A percentile compares a stretch with the other conserved stretches of the same genome.
Evolutionary conservation across 2,888 invertebrate genomes (phyloP).

Genomic region (Oligia strigilis): DNA sequence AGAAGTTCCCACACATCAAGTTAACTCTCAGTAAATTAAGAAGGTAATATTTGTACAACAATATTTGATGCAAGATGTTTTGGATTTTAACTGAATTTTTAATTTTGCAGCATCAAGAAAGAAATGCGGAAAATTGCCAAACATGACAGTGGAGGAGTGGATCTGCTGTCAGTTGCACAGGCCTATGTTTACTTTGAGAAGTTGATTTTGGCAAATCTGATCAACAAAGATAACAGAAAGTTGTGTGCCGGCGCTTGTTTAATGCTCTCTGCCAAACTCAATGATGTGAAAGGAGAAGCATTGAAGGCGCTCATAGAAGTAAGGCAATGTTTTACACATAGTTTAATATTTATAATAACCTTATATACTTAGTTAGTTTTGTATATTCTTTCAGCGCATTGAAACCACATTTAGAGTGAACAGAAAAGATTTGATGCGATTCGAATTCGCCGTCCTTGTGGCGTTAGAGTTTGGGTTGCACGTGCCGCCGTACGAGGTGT

Average conservation of each 20-base stretch:
- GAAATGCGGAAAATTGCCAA: conserved; percentile 98
- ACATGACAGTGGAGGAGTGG: conserved; percentile 94
- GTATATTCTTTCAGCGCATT: conserved; percentile 92
- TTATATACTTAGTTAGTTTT: not conserved
- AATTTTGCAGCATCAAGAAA: conserved; percentile 94
- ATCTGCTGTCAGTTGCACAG: conserved; percentile 98
- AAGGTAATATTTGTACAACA: conserved; percentile 91
- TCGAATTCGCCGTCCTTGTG: conserved; percentile 98
- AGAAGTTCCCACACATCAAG: conserved; percentile 98
- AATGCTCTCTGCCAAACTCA: conserved; percentile 98
- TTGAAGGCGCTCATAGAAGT: conserved; percentile 97
- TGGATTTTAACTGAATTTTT: conserved; percentile 9
- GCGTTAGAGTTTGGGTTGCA: conserved; percentile 98
- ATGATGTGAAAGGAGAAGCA: conserved; percentile 98
- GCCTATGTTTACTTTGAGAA: conserved; percentile 99
- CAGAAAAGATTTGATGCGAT: conserved; percentile 96
- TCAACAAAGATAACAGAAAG: conserved; percentile 98
- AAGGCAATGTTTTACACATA: conserved; percentile 54
- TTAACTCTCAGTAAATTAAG: conserved; percentile 98
- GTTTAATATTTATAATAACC: not conserved
- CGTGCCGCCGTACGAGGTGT: conserved; percentile 97
- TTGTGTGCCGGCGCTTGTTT: conserved; percentile 98
- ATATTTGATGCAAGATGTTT: not conserved
- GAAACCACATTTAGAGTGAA: conserved; percentile 97
- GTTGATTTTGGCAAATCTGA: conserved; percentile 96